Evolutionary conservation across 2,888 invertebrate genomes (phyloP).

Genomic region (Torymus aiolomorphi): DNA sequence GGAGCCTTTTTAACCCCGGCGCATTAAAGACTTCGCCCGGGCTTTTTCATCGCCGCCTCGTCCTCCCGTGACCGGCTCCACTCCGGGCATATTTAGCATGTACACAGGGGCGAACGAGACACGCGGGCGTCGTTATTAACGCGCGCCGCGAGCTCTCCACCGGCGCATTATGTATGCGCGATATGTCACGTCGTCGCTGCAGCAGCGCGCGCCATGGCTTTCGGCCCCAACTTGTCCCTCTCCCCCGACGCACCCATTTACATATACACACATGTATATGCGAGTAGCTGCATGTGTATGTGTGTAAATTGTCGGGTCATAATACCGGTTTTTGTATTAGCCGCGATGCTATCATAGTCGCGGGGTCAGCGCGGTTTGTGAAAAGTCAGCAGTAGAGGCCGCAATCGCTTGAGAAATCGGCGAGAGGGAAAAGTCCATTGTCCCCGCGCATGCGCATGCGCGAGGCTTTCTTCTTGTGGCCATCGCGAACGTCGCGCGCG

Average conservation of each 20-base stretch:
- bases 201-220: background rate
- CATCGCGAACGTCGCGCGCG: no score
- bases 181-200: constrained; percentile 28
- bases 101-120: background rate
- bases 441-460: background rate
- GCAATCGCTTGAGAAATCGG: constrained; percentile 29
- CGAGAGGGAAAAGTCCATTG: background rate
- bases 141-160: background rate
- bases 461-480: constrained; percentile 11
- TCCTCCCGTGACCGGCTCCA: background rate
- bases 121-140: constrained; percentile 43
- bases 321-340: constrained; percentile 44
- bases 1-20: no score
- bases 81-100: background rate
- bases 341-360: constrained; percentile 26
- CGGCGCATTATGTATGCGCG: constrained; percentile 42
- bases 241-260: no score
- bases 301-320: constrained; percentile 31
- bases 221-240: no score
- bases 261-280: no score
- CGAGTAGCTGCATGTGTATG: no score
- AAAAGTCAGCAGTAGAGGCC: no score
- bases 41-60: no score
- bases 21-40: no score
- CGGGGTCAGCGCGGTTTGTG: constrained; percentile 25